Conservation (phyloP, 2,113 vertebrate species). For the Vimba vimba region DNA sequence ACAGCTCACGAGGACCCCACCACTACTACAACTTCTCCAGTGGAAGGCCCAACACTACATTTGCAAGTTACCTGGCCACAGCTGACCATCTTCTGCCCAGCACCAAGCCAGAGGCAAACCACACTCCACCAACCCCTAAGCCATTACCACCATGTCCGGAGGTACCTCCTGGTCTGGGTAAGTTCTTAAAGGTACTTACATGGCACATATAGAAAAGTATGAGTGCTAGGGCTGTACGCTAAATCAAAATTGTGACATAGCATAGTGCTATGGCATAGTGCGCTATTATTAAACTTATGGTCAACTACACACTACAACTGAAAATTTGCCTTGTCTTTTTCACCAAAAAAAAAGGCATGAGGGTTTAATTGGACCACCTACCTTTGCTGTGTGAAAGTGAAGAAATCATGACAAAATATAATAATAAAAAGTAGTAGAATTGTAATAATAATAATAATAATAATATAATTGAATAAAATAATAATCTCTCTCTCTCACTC, state of each 20-base stretch:
- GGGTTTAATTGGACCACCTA: background rate
- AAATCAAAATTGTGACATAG: background rate
- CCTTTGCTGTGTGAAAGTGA: background rate
- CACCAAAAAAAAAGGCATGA: background rate
- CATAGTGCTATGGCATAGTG: background rate
- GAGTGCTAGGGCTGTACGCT: background rate
- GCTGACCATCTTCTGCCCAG: conserved; percentile 79
- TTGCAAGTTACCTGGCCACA: conserved; percentile 73
- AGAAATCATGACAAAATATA: background rate
- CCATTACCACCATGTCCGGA: conserved; percentile 91
- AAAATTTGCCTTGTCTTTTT: background rate
- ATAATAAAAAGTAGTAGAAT: background rate
- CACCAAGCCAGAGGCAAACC: conserved; percentile 77
- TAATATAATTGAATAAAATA: background rate
- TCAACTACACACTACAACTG: background rate
- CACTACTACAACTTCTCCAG: conserved; percentile 84
- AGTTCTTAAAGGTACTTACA: conserved; percentile 58
- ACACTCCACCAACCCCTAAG: conserved; percentile 78
- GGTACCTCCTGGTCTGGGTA: conserved; percentile 89
- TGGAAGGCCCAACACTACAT: conserved; percentile 80
- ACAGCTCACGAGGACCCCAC: conserved; percentile 77
- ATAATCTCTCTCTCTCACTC: background rate
- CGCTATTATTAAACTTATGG: no score
- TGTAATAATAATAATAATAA: background rate
- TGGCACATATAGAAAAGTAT: background rate